phyloP scores from a whole-genome alignment of 2,888 invertebrate genomes.

The Lucinisca nassula region DNA sequence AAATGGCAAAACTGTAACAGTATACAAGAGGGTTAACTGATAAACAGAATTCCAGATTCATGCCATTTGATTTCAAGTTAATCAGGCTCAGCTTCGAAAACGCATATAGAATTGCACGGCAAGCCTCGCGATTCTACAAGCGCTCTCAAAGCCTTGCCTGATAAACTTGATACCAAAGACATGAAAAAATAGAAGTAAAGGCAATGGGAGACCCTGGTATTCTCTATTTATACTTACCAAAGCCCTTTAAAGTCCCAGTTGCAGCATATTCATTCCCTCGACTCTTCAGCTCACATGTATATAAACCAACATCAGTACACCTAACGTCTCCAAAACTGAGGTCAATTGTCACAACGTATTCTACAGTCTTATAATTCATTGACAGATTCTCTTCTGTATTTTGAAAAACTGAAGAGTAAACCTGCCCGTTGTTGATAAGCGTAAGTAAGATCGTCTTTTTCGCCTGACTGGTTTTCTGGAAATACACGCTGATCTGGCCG shows the following conservation, averaged over 20 bases:
- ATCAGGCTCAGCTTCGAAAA: no score
- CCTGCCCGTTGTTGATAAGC: not conserved
- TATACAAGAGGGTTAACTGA: no score
- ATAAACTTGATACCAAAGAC: no score
- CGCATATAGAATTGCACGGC: no score
- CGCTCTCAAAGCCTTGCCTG: no score
- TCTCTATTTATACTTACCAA: slow-evolving; percentile 6
- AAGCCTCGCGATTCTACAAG: no score
- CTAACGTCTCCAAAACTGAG: slow-evolving; percentile 31
- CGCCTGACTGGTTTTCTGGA: not conserved
- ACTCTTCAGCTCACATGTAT: slow-evolving; percentile 28
- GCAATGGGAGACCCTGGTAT: no score
- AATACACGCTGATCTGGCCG: not conserved
- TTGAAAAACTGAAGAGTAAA: not conserved
- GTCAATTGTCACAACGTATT: slow-evolving; percentile 2
- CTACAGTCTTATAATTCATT: not conserved
- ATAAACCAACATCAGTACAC: slow-evolving; percentile 37
- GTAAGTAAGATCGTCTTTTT: not conserved
- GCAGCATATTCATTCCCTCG: slow-evolving; percentile 6
- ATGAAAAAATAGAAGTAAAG: no score
- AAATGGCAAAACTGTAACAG: no score
- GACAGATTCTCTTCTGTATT: not conserved
- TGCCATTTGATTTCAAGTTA: no score
- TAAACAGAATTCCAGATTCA: no score
- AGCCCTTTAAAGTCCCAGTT: slow-evolving; percentile 12